A percentile compares a stretch with the other conserved stretches of the same genome.
Conservation (phyloP, 2,888 invertebrate species). For the Acleris holmiana region DNA sequence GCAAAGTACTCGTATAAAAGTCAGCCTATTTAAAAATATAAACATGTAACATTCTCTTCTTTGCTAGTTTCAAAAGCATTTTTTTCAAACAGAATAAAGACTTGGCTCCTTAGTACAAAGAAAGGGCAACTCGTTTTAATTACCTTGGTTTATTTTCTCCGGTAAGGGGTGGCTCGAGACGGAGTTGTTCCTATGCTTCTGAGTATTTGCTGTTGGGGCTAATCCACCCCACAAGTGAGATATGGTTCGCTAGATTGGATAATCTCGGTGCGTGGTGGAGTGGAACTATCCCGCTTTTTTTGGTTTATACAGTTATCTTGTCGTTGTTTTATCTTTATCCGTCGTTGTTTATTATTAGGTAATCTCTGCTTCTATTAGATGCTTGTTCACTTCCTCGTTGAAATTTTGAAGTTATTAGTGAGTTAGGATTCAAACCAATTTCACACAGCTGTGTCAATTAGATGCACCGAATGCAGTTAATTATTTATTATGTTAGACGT, state of each 20-base stretch:
- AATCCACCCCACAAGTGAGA: conserved; percentile 58
- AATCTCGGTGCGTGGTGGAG: conserved; percentile 47
- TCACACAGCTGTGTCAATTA: background rate
- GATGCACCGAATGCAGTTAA: background rate
- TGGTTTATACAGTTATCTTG: background rate
- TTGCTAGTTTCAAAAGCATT: conserved; percentile 8
- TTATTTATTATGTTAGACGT: background rate
- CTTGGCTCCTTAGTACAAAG: conserved; percentile 38
- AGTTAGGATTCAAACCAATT: background rate
- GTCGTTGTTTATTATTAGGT: background rate
- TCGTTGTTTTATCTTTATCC: background rate
- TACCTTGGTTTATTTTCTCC: conserved; percentile 38
- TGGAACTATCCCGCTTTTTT: conserved; percentile 17
- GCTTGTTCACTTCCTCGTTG: background rate
- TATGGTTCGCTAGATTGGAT: conserved; percentile 57
- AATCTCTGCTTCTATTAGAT: no score
- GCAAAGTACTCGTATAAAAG: no score
- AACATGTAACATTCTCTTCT: background rate
- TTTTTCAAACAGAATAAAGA: conserved; percentile 28
- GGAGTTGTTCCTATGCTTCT: conserved; percentile 51
- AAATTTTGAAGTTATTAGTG: background rate
- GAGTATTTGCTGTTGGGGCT: conserved; percentile 53
- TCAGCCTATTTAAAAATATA: background rate
- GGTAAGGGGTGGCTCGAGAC: conserved; percentile 38
- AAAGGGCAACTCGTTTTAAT: conserved; percentile 41